These are phyloP conservation scores for Coranthus polyacanthus DNA, from an alignment of 2,797 vertebrate genomes.

Conservation along the genomic window DNA sequence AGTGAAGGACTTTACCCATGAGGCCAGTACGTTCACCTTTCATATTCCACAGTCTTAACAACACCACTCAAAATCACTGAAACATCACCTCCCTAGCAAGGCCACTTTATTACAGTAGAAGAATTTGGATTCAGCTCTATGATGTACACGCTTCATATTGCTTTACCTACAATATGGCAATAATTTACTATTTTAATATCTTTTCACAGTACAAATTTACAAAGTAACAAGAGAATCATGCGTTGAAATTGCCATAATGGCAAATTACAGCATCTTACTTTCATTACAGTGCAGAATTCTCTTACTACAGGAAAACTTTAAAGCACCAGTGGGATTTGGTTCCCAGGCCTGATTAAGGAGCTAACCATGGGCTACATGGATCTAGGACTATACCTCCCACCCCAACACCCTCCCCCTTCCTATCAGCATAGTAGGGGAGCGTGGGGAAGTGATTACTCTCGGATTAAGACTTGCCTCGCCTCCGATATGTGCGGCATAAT, in stretches of 20 bases:
- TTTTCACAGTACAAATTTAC: too few species aligned
- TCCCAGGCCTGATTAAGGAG: slow-evolving; percentile 60
- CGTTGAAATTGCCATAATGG: background rate
- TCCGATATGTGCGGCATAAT: slow-evolving; percentile 78
- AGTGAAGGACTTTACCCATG: slow-evolving; percentile 20
- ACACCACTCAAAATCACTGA: too few species aligned
- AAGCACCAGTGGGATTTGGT: slow-evolving; percentile 36
- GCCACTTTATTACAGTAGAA: too few species aligned
- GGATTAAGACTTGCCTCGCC: slow-evolving; percentile 79
- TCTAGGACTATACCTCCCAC: slow-evolving; percentile 37
- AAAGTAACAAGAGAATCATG: too few species aligned
- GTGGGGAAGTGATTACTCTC: slow-evolving; percentile 77
- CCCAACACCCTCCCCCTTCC: slow-evolving; percentile 25
- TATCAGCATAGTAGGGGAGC: slow-evolving; percentile 58
- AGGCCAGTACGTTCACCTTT: slow-evolving; percentile 23
- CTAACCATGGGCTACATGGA: slow-evolving; percentile 62
- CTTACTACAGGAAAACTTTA: slow-evolving; percentile 22
- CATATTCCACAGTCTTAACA: slow-evolving; percentile 17
- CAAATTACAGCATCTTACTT: slow-evolving; percentile 4
- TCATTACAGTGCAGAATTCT: slow-evolving; percentile 17
- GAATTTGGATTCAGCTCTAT: too few species aligned
- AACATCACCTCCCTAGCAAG: too few species aligned
- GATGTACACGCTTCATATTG: background rate
- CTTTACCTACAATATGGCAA: background rate
- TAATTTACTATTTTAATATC: too few species aligned